A percentile compares a stretch with the other conserved stretches of the same genome.
Evolutionary conservation across 2,888 invertebrate genomes (phyloP).

Genomic region (Piscicola geometra): DNA sequence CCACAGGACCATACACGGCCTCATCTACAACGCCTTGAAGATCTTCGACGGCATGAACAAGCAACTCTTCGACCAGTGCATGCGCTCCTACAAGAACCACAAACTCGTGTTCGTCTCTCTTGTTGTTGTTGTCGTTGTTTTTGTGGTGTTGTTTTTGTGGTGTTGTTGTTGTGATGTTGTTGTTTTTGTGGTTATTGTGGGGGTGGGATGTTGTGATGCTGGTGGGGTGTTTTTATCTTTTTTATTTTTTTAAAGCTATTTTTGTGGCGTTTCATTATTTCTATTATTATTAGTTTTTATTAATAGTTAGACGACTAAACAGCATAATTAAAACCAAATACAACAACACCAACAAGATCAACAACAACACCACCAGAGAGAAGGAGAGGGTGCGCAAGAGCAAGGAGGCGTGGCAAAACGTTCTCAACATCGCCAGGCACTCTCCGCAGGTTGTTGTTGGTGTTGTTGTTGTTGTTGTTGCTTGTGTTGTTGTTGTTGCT

Average conservation of each 20-base stretch:
- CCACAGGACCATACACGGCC: constrained; percentile 80
- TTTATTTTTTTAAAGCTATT: not conserved
- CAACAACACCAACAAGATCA: too few species aligned
- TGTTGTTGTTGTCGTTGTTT: not conserved
- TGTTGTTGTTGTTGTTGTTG: not conserved
- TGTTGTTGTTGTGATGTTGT: constrained; percentile 19
- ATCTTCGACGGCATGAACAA: constrained; percentile 99
- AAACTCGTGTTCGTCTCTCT: constrained; percentile 80
- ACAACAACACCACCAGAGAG: constrained; percentile 60
- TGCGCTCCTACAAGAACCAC: constrained; percentile 97
- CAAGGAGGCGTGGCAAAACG: constrained; percentile 80
- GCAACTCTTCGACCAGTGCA: constrained; percentile 93
- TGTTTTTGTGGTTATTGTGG: constrained; percentile 20
- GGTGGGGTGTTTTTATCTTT: not conserved
- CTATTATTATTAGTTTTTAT: too few species aligned
- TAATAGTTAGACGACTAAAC: too few species aligned
- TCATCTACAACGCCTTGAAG: constrained; percentile 98
- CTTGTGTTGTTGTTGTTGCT: too few species aligned
- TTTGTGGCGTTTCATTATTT: not conserved
- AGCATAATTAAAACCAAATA: too few species aligned
- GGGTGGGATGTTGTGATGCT: not conserved
- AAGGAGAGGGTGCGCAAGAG: constrained; percentile 76
- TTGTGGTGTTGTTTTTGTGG: not conserved
- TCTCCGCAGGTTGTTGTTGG: constrained; percentile 61
- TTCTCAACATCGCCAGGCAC: constrained; percentile 74